Evolutionary conservation across 2,888 invertebrate species (phyloP).

Genomic region (Epistrophella euchroma): DNA sequence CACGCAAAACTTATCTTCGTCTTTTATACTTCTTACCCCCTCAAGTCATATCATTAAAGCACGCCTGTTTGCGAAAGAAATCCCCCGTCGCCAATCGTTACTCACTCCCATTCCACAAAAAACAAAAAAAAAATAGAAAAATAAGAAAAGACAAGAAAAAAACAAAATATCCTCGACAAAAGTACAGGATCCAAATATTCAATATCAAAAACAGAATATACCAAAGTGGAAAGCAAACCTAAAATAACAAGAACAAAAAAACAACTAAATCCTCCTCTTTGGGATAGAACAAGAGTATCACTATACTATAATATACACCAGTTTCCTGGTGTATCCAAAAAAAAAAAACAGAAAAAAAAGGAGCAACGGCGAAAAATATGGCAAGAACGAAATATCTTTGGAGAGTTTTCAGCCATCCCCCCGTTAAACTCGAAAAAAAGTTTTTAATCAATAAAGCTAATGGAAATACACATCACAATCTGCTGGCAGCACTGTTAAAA

Average conservation of each 20-base stretch:
- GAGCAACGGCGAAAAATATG: conserved; percentile 49
- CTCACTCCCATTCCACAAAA: conserved; percentile 26
- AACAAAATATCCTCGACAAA: conserved; percentile 13
- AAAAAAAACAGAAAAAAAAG: conserved; percentile 22
- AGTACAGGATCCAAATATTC: conserved; percentile 54
- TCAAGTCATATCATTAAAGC: conserved; percentile 54
- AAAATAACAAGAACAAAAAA: conserved; percentile 14
- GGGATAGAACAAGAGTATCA: conserved; percentile 35
- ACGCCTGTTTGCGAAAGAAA: conserved; percentile 56
- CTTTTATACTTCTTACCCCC: neutral
- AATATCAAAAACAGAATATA: conserved; percentile 56
- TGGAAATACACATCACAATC: conserved; percentile 74
- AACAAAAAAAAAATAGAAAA: conserved; percentile 7
- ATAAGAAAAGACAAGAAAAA: neutral
- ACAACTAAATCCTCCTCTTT: conserved; percentile 44
- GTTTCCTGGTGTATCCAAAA: conserved; percentile 39
- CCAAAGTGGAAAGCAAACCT: conserved; percentile 41
- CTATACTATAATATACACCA: conserved; percentile 26
- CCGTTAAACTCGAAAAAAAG: conserved; percentile 34
- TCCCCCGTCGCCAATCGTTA: conserved; percentile 36
- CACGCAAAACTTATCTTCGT: conserved; percentile 32
- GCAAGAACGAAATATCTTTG: conserved; percentile 58
- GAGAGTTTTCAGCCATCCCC: conserved; percentile 67
- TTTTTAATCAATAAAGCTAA: conserved; percentile 76
- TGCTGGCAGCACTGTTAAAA: conserved; percentile 70